phyloP scores from a whole-genome alignment of 2,113 vertebrate genomes.

The Megaceryle maxima region DNA sequence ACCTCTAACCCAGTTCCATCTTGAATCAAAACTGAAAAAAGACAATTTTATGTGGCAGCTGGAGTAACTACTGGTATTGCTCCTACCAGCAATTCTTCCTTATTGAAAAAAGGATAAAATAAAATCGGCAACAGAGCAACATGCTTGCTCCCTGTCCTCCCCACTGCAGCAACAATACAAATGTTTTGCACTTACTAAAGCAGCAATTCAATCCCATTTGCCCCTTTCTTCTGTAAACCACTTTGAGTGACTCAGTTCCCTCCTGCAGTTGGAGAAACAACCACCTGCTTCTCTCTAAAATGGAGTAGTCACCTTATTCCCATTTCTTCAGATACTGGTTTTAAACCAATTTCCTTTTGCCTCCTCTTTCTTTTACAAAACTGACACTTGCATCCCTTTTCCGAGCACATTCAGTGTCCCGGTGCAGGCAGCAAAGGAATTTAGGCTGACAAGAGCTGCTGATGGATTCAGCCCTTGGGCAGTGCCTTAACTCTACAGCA shows the following conservation, averaged over 20 bases:
- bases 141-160: neutral
- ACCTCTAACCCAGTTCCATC: neutral
- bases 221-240: neutral
- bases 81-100: neutral
- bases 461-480: neutral
- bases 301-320: neutral
- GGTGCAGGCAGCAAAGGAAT: neutral
- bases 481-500: neutral
- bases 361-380: neutral
- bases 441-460: neutral
- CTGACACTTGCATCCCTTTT: neutral
- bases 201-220: neutral
- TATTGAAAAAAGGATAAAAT: neutral
- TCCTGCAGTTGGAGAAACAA: neutral
- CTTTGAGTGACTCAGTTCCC: neutral
- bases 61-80: neutral
- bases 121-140: neutral
- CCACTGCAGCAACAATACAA: neutral
- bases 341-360: neutral
- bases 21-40: neutral
- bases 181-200: neutral
- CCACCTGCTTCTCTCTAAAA: neutral
- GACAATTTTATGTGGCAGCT: neutral
- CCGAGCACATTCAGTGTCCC: fast-evolving
- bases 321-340: neutral